These are phyloP conservation scores for Paradisaea rubra DNA, from an alignment of 2,113 vertebrate genomes.

Conservation along the genomic window DNA sequence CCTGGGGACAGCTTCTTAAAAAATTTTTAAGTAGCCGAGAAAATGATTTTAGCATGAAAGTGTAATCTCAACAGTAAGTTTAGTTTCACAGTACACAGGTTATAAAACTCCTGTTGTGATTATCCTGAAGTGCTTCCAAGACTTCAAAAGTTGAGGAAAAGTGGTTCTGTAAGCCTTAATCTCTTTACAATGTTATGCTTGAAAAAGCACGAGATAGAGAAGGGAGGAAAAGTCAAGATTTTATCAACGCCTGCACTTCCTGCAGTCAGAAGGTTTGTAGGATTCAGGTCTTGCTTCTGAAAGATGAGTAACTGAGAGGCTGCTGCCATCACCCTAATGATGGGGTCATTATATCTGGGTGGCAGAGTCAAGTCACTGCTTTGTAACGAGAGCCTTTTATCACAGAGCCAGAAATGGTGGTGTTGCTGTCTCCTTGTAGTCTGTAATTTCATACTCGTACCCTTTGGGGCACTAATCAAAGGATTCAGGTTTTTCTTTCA, in stretches of 20 bases:
- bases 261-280: neutral
- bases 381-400: neutral
- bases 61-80: neutral
- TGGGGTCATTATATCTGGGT: neutral
- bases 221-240: neutral
- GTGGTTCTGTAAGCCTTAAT: neutral
- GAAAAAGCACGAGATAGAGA: neutral
- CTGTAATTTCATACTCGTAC: accelerated
- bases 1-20: neutral
- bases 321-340: neutral
- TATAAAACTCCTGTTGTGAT: neutral
- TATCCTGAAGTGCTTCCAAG: neutral
- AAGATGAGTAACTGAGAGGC: neutral
- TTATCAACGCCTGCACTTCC: neutral
- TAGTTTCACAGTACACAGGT: neutral
- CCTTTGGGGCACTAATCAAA: neutral
- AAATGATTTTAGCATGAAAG: slow-evolving; percentile 19
- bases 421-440: neutral
- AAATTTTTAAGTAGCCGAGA: neutral
- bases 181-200: neutral
- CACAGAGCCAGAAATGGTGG: neutral
- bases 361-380: neutral
- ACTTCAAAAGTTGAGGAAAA: neutral
- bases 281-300: neutral
- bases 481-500: neutral